Evolutionary conservation across 2,797 vertebrate species (phyloP), one percentile per base, ranked within the genome.

Genomic region (Tarsius wallacei): DNA sequence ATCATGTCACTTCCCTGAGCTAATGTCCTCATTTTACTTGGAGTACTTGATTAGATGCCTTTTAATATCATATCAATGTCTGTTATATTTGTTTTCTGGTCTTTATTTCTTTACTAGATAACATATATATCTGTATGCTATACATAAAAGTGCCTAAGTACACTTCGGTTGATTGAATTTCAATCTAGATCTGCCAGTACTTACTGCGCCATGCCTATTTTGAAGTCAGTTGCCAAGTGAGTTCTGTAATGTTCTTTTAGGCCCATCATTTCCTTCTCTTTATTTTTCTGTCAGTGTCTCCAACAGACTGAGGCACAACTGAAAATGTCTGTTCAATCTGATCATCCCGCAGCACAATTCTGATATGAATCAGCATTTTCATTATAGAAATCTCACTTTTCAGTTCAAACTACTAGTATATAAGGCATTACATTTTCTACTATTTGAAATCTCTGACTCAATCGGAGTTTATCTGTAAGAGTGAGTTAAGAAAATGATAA

Each of bases 381-480:
- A 86, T 95, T 95, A 86, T 19, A 78, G 90, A 90, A 97, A 97
- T 96, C 87, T 96, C 92, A 94, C 86, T 96, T 96, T 95, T 93
- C 90, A 64, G 28, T 83, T 96, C 76, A 68, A 93, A 93, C 66
- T 71, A 53, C 12, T 17, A 21, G 68, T 63, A 63, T 51, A 47
- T 57, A 94, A 83, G 51, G 51, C 77, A 93, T 90, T 47, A 26
- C 49, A 59, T 96, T 94, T 76, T 47, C 83, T 93, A 70, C 83
- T 51, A 42, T 83, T 94, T 73, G 53, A 47, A 94, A 86, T 92
- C 70, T 95, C 88, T 83, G 57, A 71, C 61, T 93, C 57, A 94
- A 68, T 57, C 90, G 61, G 74, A 76, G 33, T 49, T 97, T 77
- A 83, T 94, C 47, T 95, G 42, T 64, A 57, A 90, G 57, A 21